Evolutionary conservation across 2,113 vertebrate genomes (phyloP).

Genomic region (Diadophis punctatus): DNA sequence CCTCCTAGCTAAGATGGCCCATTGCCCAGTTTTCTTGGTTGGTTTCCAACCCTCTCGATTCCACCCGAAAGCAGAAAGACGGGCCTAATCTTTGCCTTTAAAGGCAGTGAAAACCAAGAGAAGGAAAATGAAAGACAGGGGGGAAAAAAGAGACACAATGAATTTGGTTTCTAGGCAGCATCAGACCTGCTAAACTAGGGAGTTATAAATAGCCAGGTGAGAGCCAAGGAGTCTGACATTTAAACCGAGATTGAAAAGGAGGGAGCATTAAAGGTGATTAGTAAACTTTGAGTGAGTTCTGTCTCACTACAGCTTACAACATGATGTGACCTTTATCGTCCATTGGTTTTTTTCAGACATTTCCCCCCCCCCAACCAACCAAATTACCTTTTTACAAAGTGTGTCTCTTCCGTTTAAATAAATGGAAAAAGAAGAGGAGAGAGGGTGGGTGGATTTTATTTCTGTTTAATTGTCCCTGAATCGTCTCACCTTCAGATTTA

Average conservation of each 20-base stretch:
- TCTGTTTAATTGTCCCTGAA: neutral
- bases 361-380: neutral
- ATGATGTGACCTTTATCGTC: neutral
- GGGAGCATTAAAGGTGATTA: neutral
- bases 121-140: slow-evolving; percentile 37
- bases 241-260: neutral
- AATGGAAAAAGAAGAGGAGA: neutral
- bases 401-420: neutral
- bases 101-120: neutral
- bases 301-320: neutral
- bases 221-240: neutral
- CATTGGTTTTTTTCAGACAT: neutral
- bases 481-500: neutral
- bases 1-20: neutral
- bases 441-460: neutral
- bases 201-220: neutral
- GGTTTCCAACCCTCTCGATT: slow-evolving; percentile 32
- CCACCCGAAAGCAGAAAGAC: slow-evolving; percentile 47
- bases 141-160: slow-evolving; percentile 41
- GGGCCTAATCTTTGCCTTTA: slow-evolving; percentile 11
- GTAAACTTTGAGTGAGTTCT: slow-evolving; percentile 50
- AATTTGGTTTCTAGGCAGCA: slow-evolving; percentile 39
- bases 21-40: neutral
- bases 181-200: neutral
- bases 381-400: neutral